Conservation (phyloP, 1,140 invertebrate genomes). For the Agrilus planipennis region DNA sequence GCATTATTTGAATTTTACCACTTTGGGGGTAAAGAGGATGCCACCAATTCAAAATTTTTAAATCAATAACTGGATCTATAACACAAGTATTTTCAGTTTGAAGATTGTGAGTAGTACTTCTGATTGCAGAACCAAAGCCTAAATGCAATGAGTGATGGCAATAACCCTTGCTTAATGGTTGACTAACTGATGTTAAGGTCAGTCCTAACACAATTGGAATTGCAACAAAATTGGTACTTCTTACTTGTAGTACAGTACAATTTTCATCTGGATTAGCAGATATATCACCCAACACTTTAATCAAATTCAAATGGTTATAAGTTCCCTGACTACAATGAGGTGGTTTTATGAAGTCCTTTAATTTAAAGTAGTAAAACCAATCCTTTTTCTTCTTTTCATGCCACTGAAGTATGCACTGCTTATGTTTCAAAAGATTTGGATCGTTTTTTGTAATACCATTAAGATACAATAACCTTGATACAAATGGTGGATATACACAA, state of each 20-base stretch:
- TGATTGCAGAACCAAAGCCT: slow-evolving; percentile 42
- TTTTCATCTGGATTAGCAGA: slow-evolving; percentile 44
- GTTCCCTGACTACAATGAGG: no score
- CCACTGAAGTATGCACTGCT: slow-evolving; percentile 42
- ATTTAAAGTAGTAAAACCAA: slow-evolving; percentile 48
- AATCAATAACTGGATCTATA: slow-evolving; percentile 48
- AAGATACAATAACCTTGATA: slow-evolving; percentile 23
- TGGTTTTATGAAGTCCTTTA: slow-evolving; percentile 29
- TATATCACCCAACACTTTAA: slow-evolving; percentile 40
- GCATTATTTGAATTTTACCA: no score
- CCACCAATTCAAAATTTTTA: slow-evolving; percentile 60
- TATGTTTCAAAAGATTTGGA: slow-evolving; percentile 34
- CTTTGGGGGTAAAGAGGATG: slow-evolving; percentile 56
- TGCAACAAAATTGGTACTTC: slow-evolving; percentile 40
- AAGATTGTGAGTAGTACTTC: slow-evolving; percentile 29
- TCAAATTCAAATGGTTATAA: slow-evolving; percentile 30
- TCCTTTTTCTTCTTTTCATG: slow-evolving; percentile 36
- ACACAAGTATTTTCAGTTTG: slow-evolving; percentile 31
- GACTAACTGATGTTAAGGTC: slow-evolving; percentile 43
- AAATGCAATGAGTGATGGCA: slow-evolving; percentile 46
- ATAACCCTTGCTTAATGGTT: slow-evolving; percentile 46
- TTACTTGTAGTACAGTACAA: slow-evolving; percentile 44
- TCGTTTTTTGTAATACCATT: slow-evolving; percentile 34
- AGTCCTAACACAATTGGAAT: slow-evolving; percentile 49
- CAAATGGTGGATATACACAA: slow-evolving; percentile 41